Evolutionary conservation across 2,797 vertebrate species (phyloP), one percentile per base, ranked within the genome.

Genomic region (Trachurus trachurus): DNA sequence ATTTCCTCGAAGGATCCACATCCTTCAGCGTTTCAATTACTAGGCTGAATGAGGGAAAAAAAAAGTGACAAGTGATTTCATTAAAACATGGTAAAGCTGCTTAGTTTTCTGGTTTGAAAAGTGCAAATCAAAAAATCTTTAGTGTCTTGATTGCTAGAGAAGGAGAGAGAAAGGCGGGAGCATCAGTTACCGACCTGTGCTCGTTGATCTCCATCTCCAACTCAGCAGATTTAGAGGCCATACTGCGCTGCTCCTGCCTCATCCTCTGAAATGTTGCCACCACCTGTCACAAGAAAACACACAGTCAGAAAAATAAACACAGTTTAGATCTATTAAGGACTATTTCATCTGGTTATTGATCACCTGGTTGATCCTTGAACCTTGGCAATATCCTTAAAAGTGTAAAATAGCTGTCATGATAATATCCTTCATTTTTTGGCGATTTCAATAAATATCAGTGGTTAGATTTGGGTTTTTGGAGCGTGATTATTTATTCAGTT

Each of bases 151-250:
- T 39, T 39, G 11, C 42, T 16, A 10, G 50, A 12, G 22, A 4
- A 52, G 50, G 21, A 22, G 3, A 3, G 26, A 26, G 15, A 17
- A 2, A 60, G n/a, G n/a, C n/a, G n/a, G n/a, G n/a, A 26, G 37
- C 19, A 40, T 21, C 45, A 15, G 9, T 6, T 5, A 4, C 73
- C 9, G 1, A 98, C 98, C 96, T 97, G 94, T 98, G 97, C 82
- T 98, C 98, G 7, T 97, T 98, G 80, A 97, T 91, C 39, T 98
- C 97, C 97, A 98, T 97, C 91, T 99, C 98, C 82, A 98, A 80
- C 82, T 98, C 97, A 0, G 97, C 96, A 0, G 96, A 94, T 85
- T 98, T 98, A 6, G 97, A 97, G 0, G 97, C 97, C 91, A 98
- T 90, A 3, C 93, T 94, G 39, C 97, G 96, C 91, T 99, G 98